phyloP scores from a whole-genome alignment of 2,797 vertebrate species.

The Sebastes hubbsi region DNA sequence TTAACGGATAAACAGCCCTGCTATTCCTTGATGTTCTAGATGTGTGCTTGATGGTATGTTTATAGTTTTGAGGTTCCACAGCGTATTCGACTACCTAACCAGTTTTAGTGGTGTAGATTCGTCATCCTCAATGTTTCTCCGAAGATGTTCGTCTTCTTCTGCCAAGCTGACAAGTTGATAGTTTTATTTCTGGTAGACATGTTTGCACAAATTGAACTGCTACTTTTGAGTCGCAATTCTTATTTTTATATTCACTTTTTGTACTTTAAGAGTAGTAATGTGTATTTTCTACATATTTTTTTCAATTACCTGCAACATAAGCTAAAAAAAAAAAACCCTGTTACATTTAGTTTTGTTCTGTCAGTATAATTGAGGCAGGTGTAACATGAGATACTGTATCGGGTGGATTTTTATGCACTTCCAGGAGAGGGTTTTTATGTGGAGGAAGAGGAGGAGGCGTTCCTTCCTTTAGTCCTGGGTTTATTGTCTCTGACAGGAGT shows the following conservation, averaged over 20 bases:
- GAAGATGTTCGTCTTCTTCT: slow-evolving; percentile 42
- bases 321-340: slow-evolving; percentile 63
- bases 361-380: slow-evolving; percentile 56
- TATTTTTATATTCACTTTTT: slow-evolving; percentile 74
- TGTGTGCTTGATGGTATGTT: slow-evolving; percentile 48
- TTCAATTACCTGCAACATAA: slow-evolving; percentile 75
- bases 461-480: slow-evolving; percentile 40
- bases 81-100: slow-evolving; percentile 76
- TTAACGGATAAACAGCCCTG: slow-evolving; percentile 31
- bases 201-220: slow-evolving; percentile 79
- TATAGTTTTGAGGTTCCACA: slow-evolving; percentile 54
- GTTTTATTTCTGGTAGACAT: slow-evolving; percentile 69
- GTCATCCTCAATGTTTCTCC: slow-evolving; percentile 42
- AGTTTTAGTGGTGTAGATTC: slow-evolving; percentile 71
- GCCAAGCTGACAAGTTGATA: slow-evolving; percentile 67
- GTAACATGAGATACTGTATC: slow-evolving; percentile 56
- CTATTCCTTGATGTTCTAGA: slow-evolving; percentile 39
- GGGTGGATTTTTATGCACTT: slow-evolving; percentile 77
- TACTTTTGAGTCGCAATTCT: slow-evolving; percentile 69
- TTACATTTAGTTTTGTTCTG: slow-evolving; percentile 66
- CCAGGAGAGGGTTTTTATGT: slow-evolving; percentile 56
- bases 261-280: slow-evolving; percentile 66
- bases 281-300: slow-evolving; percentile 65
- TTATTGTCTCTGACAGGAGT: slow-evolving; percentile 39
- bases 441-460: slow-evolving; percentile 16